Conservation (phyloP, 2,113 vertebrate species). For the Pagrus major region DNA sequence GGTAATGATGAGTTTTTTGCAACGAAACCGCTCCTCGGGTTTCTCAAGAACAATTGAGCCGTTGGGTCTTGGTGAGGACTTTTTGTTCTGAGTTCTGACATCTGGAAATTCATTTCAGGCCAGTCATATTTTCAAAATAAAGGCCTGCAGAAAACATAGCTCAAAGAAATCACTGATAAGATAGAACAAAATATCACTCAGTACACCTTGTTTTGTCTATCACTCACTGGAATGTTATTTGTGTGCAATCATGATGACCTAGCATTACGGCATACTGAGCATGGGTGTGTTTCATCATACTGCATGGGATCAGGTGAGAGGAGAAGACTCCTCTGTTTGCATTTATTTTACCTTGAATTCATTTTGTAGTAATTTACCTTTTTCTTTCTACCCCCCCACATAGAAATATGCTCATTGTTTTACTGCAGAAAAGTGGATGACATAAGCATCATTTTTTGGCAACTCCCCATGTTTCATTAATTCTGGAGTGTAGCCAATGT, state of each 20-base stretch:
- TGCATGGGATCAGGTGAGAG: neutral
- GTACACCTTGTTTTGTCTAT: neutral
- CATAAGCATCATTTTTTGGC: slow-evolving; percentile 73
- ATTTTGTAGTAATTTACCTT: slow-evolving; percentile 46
- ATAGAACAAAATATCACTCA: neutral
- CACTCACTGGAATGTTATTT: slow-evolving; percentile 23
- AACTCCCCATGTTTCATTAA: slow-evolving; percentile 71
- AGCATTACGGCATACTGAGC: slow-evolving; percentile 19
- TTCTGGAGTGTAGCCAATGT: slow-evolving; percentile 69
- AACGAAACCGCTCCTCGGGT: slow-evolving; percentile 29
- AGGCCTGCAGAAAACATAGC: neutral
- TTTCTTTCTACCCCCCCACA: neutral
- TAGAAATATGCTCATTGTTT: slow-evolving; percentile 37
- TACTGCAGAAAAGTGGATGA: slow-evolving; percentile 71
- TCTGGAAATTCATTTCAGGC: neutral
- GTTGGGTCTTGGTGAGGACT: neutral
- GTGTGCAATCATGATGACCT: slow-evolving; percentile 41
- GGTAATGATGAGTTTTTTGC: slow-evolving; percentile 36
- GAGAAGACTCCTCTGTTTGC: neutral
- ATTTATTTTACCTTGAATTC: slow-evolving; percentile 13
- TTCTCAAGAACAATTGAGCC: slow-evolving; percentile 22
- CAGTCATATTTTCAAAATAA: slow-evolving; percentile 27
- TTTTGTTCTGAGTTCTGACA: slow-evolving; percentile 26
- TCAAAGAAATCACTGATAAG: neutral
- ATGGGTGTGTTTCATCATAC: slow-evolving; percentile 3